Evolutionary conservation across 2,888 invertebrate genomes (phyloP).

Genomic region (Trichogramma evanescens): DNA sequence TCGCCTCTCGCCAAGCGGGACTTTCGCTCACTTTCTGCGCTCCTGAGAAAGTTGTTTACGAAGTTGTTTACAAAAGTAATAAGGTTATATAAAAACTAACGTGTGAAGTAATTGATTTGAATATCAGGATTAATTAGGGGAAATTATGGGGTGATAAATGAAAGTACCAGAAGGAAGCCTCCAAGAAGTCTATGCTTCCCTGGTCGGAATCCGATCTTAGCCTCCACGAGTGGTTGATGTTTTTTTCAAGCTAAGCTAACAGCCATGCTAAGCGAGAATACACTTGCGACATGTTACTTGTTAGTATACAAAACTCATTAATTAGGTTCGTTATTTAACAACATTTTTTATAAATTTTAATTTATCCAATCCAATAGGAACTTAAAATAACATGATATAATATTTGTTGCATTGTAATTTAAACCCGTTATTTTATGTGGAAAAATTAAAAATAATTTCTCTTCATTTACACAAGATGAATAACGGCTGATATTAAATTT

Average conservation of each 20-base stretch:
- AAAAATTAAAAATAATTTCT: too few relatives aligned
- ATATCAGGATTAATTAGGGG: conserved; percentile 4
- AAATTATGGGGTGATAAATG: neutral
- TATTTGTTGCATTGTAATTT: too few relatives aligned
- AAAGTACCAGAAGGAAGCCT: neutral
- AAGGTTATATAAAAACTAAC: conserved; percentile 28
- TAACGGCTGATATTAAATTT: too few relatives aligned
- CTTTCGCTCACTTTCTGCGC: conserved; percentile 24
- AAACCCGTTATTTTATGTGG: too few relatives aligned
- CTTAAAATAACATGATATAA: too few relatives aligned
- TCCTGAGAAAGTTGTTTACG: conserved; percentile 30
- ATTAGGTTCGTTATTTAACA: too few relatives aligned
- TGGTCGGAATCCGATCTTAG: conserved; percentile 11
- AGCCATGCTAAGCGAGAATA: neutral
- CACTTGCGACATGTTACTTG: too few relatives aligned
- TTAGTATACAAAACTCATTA: too few relatives aligned
- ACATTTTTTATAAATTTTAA: too few relatives aligned
- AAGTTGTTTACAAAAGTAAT: conserved; percentile 34
- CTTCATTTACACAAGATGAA: too few relatives aligned
- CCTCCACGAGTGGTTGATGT: conserved; percentile 12
- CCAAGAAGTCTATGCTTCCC: conserved; percentile 10
- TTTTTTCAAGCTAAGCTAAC: neutral
- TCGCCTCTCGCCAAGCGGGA: neutral
- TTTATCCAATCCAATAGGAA: too few relatives aligned
- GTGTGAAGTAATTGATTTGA: conserved; percentile 24